Evolutionary conservation across 2,797 vertebrate genomes (phyloP), one percentile per base, ranked within the genome.

Genomic region (Microcaecilia unicolor): DNA sequence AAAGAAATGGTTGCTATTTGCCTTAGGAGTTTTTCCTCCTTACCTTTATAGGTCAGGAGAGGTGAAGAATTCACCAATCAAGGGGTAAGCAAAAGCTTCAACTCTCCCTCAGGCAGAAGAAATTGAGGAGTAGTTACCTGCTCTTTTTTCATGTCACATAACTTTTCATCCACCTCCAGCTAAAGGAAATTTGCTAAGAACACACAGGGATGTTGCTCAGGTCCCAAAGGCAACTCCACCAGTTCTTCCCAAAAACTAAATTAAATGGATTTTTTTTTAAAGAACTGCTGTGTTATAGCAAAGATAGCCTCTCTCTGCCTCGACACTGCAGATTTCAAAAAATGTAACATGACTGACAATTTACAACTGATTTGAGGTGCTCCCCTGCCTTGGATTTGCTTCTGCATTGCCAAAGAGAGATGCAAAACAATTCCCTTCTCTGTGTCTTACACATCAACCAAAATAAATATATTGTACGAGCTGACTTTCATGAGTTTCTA

Each of bases 101-200:
- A 65, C 52, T 76, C 68, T 79, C 72, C n/a, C 3, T 34, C 55
- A 73, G 55, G 61, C 64, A 61, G 60, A 70, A 61, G 39, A 48
- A 54, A 65, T 67, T 67, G 61, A 54, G 72, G 69, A 77, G 61
- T 71, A 78, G 72, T 64, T 75, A 55, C 59, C 64, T 67, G 67
- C 57, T 56, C 61, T 70, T 62, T 61, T 7, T 2, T 58, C 57
- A 58, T 66, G 77, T 74, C 73, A 68, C 69, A 54, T 60, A 72
- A 72, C 72, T 74, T 79, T 70, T 62, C 67, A 61, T 58, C 74
- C 73, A 77, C 70, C 68, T 61, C 61, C 42, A 66, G 68, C 66
- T 67, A 58, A 58, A 72, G 55, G 53, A 68, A 78, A 76, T 74
- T 57, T 61, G 66, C 70, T 48, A 58, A 44, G 37, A 49, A 37